Percentiles rank a stretch among this genome's conserved stretches.
These are phyloP conservation scores for Diaperis boleti DNA, from an alignment of 2,888 invertebrate species.

Conservation along the genomic window DNA sequence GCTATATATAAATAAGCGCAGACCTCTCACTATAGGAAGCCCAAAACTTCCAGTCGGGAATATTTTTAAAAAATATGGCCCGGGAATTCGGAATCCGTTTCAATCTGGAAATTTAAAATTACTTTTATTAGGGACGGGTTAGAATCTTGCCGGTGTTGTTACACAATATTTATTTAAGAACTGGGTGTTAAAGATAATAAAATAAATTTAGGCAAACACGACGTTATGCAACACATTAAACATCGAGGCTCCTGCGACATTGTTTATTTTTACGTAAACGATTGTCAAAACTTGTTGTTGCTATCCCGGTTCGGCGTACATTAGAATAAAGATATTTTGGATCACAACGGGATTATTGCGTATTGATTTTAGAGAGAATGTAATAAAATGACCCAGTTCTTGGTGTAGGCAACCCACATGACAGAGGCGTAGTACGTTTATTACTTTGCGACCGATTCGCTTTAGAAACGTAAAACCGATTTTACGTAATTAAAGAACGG, in stretches of 20 bases:
- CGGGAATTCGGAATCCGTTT: not conserved
- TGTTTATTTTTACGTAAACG: too few species aligned
- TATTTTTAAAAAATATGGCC: constrained; percentile 16
- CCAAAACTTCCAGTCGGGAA: constrained; percentile 18
- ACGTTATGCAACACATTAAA: constrained; percentile 33
- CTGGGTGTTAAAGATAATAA: constrained; percentile 7
- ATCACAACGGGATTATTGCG: constrained; percentile 34
- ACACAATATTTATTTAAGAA: constrained; percentile 13
- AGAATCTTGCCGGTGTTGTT: constrained; percentile 10
- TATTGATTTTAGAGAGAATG: constrained; percentile 42
- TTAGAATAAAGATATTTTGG: constrained; percentile 14
- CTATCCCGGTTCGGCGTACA: not conserved
- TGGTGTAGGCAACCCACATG: constrained; percentile 41
- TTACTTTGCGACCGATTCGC: constrained; percentile 9
- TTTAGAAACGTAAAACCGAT: constrained; percentile 8
- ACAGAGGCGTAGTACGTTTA: constrained; percentile 36
- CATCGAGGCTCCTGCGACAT: not conserved
- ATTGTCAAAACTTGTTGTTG: too few species aligned
- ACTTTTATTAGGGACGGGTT: not conserved
- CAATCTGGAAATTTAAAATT: constrained; percentile 4
- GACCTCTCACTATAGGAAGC: constrained; percentile 36
- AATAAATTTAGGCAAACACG: constrained; percentile 4
- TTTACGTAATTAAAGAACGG: not conserved
- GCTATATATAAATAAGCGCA: constrained; percentile 56
- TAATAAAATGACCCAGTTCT: constrained; percentile 45